Evolutionary conservation across 2,888 invertebrate species (phyloP).

Genomic region (Leptinotarsa rubiginosa): DNA sequence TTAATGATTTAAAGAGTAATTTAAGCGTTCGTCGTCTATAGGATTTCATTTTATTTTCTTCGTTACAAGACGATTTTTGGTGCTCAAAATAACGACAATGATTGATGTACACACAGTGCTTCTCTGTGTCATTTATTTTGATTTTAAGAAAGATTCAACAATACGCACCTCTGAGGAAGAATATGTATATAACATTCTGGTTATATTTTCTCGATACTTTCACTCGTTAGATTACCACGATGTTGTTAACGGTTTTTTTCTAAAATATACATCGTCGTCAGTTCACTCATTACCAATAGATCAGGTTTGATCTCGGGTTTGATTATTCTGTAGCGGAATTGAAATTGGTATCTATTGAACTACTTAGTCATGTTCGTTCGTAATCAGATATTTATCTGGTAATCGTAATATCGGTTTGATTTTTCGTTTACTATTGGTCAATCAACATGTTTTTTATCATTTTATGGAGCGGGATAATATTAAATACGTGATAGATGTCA

Average conservation of each 20-base stretch:
- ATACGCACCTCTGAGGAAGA: background rate
- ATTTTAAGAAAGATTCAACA: background rate
- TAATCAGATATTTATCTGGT: conserved; percentile 18
- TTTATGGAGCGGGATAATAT: background rate
- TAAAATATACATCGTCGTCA: conserved; percentile 4
- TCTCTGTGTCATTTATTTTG: background rate
- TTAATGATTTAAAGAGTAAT: background rate
- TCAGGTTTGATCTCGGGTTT: background rate
- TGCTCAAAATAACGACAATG: too few species aligned
- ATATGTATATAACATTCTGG: background rate
- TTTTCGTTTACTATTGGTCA: conserved; percentile 1
- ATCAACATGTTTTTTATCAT: conserved; percentile 5
- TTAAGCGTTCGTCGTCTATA: too few species aligned
- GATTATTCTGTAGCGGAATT: conserved; percentile 20
- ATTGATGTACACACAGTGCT: too few species aligned
- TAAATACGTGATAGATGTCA: conserved; percentile 4
- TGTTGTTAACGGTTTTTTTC: conserved; percentile 13
- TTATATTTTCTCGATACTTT: conserved; percentile 4
- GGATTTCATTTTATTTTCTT: too few species aligned
- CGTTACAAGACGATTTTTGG: too few species aligned
- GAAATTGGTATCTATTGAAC: conserved; percentile 20
- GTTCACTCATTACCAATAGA: conserved; percentile 16
- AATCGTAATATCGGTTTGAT: conserved; percentile 8
- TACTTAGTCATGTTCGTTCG: conserved; percentile 20
- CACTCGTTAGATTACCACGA: conserved; percentile 5